These are phyloP conservation scores for Passerculus sandwichensis DNA, from an alignment of 2,797 vertebrate genomes.

Conservation along the genomic window DNA sequence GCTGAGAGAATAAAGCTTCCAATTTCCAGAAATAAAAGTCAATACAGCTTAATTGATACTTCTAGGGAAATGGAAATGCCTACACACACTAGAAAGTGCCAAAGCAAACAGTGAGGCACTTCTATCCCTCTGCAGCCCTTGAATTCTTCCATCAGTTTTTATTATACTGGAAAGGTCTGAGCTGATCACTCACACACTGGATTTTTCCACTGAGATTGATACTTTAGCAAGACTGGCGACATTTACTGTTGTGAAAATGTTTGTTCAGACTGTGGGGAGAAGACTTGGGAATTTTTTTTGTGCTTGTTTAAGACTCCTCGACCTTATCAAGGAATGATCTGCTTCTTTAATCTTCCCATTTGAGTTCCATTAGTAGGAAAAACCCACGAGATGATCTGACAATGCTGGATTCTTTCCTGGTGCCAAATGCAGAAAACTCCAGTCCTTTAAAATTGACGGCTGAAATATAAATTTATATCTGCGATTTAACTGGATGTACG, in stretches of 20 bases:
- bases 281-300: not conserved
- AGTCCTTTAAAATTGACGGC: not conserved
- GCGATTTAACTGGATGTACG: not conserved
- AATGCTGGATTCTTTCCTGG: not conserved
- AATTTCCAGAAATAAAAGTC: conserved; percentile 66
- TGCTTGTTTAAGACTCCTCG: not conserved
- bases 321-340: conserved; percentile 9
- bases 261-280: not conserved
- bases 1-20: conserved; percentile 42
- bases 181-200: conserved; percentile 32
- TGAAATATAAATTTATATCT: conserved; percentile 11
- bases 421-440: conserved; percentile 12
- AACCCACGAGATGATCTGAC: not conserved
- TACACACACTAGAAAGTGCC: conserved; percentile 6
- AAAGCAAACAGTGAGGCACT: conserved; percentile 55
- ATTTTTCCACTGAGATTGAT: conserved; percentile 57
- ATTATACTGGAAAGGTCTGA: conserved; percentile 50
- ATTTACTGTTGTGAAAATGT: not conserved
- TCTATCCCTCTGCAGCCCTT: conserved; percentile 12
- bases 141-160: conserved; percentile 67
- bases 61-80: conserved; percentile 66
- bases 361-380: not conserved
- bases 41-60: conserved; percentile 61
- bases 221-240: not conserved
- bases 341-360: conserved; percentile 23